Evolutionary conservation across 2,113 vertebrate genomes (phyloP).

Genomic region (Trochalopteron elliotii): DNA sequence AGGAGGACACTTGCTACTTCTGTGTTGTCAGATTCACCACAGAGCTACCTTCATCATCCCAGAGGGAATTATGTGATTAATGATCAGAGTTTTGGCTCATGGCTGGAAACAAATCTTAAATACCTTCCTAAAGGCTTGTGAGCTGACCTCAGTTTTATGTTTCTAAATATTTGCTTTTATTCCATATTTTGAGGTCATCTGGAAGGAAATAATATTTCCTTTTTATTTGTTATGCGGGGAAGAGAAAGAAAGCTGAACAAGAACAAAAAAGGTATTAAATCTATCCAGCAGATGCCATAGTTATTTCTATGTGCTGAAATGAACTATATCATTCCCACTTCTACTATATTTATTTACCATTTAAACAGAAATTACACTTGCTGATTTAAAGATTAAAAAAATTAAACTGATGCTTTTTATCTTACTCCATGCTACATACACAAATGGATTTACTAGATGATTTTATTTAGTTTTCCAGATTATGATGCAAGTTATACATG

Average conservation of each 20-base stretch:
- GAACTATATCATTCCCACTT: not conserved
- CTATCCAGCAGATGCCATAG: not conserved
- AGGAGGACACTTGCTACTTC: not conserved
- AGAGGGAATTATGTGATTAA: not conserved
- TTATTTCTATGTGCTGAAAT: not conserved
- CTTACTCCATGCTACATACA: not conserved
- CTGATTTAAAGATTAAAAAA: not conserved
- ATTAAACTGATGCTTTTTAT: not conserved
- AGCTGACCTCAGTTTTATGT: not conserved
- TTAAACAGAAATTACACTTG: not conserved
- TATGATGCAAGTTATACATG: not conserved
- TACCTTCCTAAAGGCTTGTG: not conserved
- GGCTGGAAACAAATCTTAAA: not conserved
- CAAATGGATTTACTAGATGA: not conserved
- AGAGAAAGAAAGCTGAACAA: not conserved
- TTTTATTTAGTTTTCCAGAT: not conserved
- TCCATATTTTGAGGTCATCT: not conserved
- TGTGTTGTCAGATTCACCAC: not conserved
- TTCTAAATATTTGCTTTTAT: not conserved
- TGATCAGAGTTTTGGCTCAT: not conserved
- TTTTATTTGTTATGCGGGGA: not conserved
- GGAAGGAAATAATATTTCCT: not conserved
- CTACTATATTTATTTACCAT: not conserved
- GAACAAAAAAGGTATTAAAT: not conserved
- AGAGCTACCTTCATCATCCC: not conserved